Conservation (phyloP, 2,888 invertebrate species). For the Platycheirus albimanus region DNA sequence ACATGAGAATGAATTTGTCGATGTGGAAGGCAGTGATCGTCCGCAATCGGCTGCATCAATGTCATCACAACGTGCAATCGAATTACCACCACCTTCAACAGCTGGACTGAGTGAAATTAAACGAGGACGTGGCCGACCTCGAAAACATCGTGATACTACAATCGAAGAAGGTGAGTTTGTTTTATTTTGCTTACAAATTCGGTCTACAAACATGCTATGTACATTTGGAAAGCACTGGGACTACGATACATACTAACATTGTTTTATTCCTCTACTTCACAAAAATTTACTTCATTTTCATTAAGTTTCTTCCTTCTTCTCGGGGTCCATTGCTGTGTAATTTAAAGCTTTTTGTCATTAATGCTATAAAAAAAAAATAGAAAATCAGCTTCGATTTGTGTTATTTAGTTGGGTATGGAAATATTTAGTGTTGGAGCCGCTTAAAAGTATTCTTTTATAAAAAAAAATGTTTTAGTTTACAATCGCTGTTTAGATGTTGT, state of each 20-base stretch:
- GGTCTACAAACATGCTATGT: conserved; percentile 26
- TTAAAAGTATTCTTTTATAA: too few relatives aligned
- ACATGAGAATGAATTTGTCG: conserved; percentile 86
- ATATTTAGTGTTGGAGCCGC: background rate
- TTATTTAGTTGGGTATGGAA: background rate
- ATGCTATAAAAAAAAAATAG: too few relatives aligned
- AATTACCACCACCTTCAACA: conserved; percentile 76
- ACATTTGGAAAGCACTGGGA: conserved; percentile 54
- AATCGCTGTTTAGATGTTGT: background rate
- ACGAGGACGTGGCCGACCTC: conserved; percentile 82
- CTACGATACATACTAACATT: conserved; percentile 53
- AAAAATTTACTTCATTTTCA: conserved; percentile 35
- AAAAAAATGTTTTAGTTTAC: background rate
- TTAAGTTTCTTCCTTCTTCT: conserved; percentile 3
- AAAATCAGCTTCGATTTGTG: conserved; percentile 5
- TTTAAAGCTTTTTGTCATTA: conserved; percentile 43
- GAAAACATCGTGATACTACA: conserved; percentile 81
- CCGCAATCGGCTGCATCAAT: conserved; percentile 79
- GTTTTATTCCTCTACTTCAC: conserved; percentile 16
- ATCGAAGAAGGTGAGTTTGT: conserved; percentile 81
- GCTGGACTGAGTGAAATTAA: conserved; percentile 80
- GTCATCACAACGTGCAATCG: conserved; percentile 73
- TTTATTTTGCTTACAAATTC: background rate
- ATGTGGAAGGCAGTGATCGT: conserved; percentile 85
- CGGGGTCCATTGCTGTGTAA: conserved; percentile 15